phyloP scores from a whole-genome alignment of 2,113 vertebrate species.

The Myrmophylax atrothorax region DNA sequence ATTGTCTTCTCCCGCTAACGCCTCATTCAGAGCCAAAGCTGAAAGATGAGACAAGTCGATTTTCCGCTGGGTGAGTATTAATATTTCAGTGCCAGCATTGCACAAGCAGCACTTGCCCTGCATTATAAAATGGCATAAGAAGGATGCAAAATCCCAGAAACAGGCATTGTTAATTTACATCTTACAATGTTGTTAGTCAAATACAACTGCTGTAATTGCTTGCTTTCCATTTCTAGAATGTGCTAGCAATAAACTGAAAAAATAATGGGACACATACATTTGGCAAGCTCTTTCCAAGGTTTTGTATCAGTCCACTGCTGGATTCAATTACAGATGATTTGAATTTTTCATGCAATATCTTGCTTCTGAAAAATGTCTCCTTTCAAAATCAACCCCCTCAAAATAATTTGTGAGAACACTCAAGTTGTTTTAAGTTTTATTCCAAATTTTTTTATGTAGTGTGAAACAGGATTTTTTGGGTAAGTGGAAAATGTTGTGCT shows the following conservation, averaged over 20 bases:
- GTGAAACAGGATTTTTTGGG: background rate
- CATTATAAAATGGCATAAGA: background rate
- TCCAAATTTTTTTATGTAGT: background rate
- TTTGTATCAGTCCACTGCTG: background rate
- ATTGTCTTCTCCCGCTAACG: background rate
- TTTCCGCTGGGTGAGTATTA: fast-evolving
- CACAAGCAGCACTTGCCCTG: background rate
- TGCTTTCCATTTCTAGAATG: background rate
- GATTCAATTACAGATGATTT: background rate
- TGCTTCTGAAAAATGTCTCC: background rate
- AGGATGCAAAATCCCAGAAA: background rate
- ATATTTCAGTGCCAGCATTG: background rate
- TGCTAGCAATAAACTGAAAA: background rate
- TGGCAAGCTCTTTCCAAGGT: background rate
- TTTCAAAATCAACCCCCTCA: background rate
- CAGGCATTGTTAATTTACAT: background rate
- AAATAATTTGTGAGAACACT: background rate
- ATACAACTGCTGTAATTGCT: background rate
- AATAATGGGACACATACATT: background rate
- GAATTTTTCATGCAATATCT: background rate
- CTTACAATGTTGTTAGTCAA: background rate
- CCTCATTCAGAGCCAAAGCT: background rate
- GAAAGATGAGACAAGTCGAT: background rate
- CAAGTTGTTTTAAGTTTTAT: background rate
- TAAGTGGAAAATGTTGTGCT: background rate